Conservation (phyloP, 1,140 invertebrate genomes). For the Popillia japonica region DNA sequence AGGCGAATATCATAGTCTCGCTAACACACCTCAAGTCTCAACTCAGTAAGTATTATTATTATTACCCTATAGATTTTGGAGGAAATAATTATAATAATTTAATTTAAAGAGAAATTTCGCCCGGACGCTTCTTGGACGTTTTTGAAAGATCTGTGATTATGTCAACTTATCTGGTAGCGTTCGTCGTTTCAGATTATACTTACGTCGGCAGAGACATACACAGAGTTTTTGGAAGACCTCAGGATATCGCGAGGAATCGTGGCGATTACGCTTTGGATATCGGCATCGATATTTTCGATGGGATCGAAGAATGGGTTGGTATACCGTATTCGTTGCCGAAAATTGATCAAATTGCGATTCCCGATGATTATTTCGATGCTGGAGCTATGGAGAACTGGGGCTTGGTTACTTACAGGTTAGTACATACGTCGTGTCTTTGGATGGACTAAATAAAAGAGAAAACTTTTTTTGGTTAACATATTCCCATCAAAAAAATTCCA, state of each 20-base stretch:
- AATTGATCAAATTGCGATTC: slow-evolving; percentile 76
- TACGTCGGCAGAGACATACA: not conserved
- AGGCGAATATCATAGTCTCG: not conserved
- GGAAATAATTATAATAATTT: no score
- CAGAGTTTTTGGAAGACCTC: not conserved
- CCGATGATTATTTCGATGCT: slow-evolving; percentile 69
- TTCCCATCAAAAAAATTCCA: no score
- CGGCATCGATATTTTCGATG: not conserved
- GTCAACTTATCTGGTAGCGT: slow-evolving; percentile 1
- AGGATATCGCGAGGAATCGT: not conserved
- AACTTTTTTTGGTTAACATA: no score
- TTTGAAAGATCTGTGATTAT: slow-evolving; percentile 17
- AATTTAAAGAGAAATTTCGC: not conserved
- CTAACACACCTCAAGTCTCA: not conserved
- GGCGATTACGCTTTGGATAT: not conserved
- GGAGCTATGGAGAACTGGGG: slow-evolving; percentile 81
- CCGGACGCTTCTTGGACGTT: not conserved
- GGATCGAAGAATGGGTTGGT: slow-evolving; percentile 62
- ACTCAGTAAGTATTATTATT: not conserved
- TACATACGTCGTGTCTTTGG: no score
- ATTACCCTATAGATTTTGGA: no score
- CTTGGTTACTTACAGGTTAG: slow-evolving; percentile 72
- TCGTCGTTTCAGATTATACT: not conserved
- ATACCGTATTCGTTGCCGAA: slow-evolving; percentile 64
- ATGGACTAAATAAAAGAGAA: no score